phyloP scores from a whole-genome alignment of 2,797 vertebrate species.

The Syngnathus acus region DNA sequence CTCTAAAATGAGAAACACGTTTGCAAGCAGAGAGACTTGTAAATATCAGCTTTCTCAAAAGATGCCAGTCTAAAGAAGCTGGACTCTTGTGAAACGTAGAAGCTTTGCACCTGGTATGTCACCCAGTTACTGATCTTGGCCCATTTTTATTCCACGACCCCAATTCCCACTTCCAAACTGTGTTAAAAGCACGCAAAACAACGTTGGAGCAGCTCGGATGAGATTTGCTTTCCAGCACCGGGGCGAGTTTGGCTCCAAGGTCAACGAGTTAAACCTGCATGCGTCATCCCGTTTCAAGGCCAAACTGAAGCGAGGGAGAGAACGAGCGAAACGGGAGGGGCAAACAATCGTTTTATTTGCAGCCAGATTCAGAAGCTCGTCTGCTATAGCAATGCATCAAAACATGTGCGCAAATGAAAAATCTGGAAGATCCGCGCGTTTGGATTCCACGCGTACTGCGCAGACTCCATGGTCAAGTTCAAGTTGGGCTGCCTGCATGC shows the following conservation, averaged over 20 bases:
- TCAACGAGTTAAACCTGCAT: constrained; percentile 51
- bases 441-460: constrained; percentile 49
- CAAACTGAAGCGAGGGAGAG: constrained; percentile 75
- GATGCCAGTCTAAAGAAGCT: constrained; percentile 30
- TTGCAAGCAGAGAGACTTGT: constrained; percentile 44
- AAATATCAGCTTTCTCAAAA: constrained; percentile 46
- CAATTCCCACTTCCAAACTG: background rate
- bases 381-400: background rate
- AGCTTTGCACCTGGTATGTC: constrained; percentile 58
- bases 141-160: background rate
- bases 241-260: constrained; percentile 49
- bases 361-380: constrained; percentile 14
- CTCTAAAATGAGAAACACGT: constrained; percentile 36
- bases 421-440: constrained; percentile 17
- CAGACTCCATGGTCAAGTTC: constrained; percentile 74
- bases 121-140: constrained; percentile 36
- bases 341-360: constrained; percentile 21
- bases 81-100: constrained; percentile 32
- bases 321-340: constrained; percentile 40
- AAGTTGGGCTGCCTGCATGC: constrained; percentile 65
- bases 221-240: constrained; percentile 34
- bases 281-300: constrained; percentile 79
- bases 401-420: constrained; percentile 1
- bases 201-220: constrained; percentile 6
- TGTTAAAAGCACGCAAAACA: background rate